These are phyloP conservation scores for Indicator maculatus DNA, from an alignment of 2,113 vertebrate genomes.

Conservation along the genomic window DNA sequence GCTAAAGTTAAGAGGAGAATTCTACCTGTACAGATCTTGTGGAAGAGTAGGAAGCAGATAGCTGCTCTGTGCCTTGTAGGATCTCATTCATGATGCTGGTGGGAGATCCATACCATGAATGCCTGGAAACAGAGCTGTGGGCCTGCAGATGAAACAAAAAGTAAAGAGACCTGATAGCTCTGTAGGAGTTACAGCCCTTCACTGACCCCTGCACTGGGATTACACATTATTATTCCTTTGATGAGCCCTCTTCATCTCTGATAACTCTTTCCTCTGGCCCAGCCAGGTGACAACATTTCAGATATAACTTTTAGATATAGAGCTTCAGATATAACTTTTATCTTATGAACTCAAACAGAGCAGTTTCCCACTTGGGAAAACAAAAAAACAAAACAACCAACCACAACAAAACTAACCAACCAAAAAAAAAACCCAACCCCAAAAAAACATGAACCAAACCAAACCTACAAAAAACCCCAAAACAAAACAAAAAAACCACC, in stretches of 20 bases:
- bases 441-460: too few relatives aligned
- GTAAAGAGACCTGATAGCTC: not conserved
- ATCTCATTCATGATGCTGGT: not conserved
- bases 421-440: not conserved
- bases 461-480: too few relatives aligned
- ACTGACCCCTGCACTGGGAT: accelerated
- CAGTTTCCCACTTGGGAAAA: not conserved
- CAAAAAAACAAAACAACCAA: not conserved
- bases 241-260: not conserved
- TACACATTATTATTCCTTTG: not conserved
- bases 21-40: not conserved
- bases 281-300: not conserved
- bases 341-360: not conserved
- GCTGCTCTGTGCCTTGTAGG: not conserved
- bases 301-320: not conserved
- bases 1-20: not conserved
- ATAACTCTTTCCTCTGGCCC: not conserved
- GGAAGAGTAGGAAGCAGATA: not conserved
- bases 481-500: too few relatives aligned
- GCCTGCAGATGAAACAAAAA: not conserved
- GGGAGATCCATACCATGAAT: not conserved
- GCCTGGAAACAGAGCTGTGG: not conserved
- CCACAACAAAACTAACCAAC: too few relatives aligned
- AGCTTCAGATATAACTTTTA: not conserved
- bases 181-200: too few relatives aligned